Evolutionary conservation across 2,113 vertebrate genomes (phyloP).

Genomic region (Istiophorus platypterus): DNA sequence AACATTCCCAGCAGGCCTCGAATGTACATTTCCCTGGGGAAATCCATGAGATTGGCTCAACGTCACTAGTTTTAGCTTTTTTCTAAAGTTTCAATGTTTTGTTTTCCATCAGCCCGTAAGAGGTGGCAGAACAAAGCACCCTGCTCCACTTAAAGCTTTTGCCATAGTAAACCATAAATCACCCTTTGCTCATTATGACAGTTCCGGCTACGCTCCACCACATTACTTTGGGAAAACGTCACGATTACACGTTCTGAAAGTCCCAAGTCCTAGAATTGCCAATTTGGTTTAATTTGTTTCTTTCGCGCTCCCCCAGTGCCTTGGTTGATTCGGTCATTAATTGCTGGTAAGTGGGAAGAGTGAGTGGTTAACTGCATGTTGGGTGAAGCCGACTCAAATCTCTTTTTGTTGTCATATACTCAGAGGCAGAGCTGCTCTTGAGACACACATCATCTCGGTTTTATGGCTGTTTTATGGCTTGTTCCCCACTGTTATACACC

Average conservation of each 20-base stretch:
- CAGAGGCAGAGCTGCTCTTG: conserved; percentile 2
- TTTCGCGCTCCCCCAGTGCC: conserved; percentile 33
- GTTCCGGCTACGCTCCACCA: conserved; percentile 52
- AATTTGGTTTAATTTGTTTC: conserved; percentile 33
- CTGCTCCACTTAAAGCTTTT: conserved; percentile 67
- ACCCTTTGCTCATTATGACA: conserved; percentile 73
- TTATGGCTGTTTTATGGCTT: conserved; percentile 5
- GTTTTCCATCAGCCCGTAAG: conserved; percentile 40
- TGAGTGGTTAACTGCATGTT: conserved; percentile 7
- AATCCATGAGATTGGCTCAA: conserved; percentile 56
- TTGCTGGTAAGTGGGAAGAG: conserved; percentile 31
- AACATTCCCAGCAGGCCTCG: conserved; percentile 51
- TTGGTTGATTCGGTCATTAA: conserved; percentile 46
- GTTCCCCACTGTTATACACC: not conserved
- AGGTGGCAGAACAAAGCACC: conserved; percentile 51
- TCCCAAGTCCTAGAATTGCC: conserved; percentile 43
- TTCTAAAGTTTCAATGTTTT: conserved; percentile 48
- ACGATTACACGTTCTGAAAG: conserved; percentile 60
- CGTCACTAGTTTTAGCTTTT: conserved; percentile 47
- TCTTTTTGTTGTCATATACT: conserved; percentile 30
- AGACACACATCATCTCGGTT: conserved; percentile 5
- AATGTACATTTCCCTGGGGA: conserved; percentile 56
- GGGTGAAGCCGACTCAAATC: conserved; percentile 2
- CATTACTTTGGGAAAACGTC: conserved; percentile 68
- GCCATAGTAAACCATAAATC: conserved; percentile 75